Conservation (phyloP, 2,797 vertebrate genomes). For the Takifugu ocellatus region DNA sequence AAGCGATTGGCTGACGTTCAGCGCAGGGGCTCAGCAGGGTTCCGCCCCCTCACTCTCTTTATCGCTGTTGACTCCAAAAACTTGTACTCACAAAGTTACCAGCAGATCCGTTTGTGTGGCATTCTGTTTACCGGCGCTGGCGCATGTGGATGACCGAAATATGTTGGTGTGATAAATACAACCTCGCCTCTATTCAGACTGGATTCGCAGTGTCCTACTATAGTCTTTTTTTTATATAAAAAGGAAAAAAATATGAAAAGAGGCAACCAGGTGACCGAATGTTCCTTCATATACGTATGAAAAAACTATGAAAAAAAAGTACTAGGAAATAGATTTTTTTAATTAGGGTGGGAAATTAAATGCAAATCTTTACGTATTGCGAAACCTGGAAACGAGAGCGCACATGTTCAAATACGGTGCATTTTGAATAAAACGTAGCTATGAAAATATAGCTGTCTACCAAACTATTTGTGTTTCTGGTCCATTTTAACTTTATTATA, state of each 20-base stretch:
- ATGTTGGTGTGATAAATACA: slow-evolving; percentile 26
- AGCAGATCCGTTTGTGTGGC: slow-evolving; percentile 66
- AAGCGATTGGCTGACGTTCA: slow-evolving; percentile 97
- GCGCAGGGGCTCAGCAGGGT: slow-evolving; percentile 88
- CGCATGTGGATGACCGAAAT: slow-evolving; percentile 55
- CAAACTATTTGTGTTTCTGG: no score
- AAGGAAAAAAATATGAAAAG: background rate
- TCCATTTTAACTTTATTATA: no score
- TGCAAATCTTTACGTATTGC: no score
- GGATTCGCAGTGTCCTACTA: no score
- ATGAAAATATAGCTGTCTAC: no score
- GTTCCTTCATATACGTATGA: background rate
- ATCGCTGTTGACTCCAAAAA: slow-evolving; percentile 79
- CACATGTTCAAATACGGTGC: no score
- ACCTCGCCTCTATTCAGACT: background rate
- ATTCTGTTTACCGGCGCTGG: slow-evolving; percentile 59
- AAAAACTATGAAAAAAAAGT: no score
- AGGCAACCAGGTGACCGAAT: background rate
- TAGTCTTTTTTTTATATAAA: background rate
- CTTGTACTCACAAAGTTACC: slow-evolving; percentile 83
- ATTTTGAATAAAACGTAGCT: no score
- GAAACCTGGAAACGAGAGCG: no score
- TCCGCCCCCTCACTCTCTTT: slow-evolving; percentile 85
- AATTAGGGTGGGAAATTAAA: no score
- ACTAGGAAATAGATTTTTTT: no score